phyloP scores from a whole-genome alignment of 2,888 invertebrate species.

The Ellobium chinense region DNA sequence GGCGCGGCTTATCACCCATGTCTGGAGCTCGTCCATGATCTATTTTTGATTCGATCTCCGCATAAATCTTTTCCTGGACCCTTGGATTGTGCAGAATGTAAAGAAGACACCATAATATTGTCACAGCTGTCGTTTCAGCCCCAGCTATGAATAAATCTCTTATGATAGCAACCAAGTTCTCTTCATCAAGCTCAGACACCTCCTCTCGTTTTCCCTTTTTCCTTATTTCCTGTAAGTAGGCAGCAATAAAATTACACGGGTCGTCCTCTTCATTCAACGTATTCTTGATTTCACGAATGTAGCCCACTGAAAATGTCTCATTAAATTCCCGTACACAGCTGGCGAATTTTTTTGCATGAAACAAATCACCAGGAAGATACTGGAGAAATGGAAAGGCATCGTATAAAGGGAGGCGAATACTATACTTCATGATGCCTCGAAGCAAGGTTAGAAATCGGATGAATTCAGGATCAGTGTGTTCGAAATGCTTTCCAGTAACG shows the following conservation, averaged over 20 bases:
- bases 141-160: neutral
- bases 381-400: neutral
- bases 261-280: neutral
- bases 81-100: neutral
- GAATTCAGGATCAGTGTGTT: slow-evolving; percentile 32
- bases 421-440: neutral
- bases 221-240: neutral
- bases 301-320: neutral
- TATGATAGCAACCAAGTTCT: neutral
- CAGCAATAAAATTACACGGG: neutral
- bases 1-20: slow-evolving; percentile 1
- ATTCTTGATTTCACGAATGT: neutral
- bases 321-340: neutral
- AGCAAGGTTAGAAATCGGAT: neutral
- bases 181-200: neutral
- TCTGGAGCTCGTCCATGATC: slow-evolving; percentile 7
- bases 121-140: neutral
- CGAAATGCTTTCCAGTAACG: slow-evolving; percentile 31
- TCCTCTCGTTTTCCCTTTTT: neutral
- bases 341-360: neutral
- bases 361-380: neutral
- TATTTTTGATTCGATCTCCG: slow-evolving; percentile 25
- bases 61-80: neutral
- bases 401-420: neutral
- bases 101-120: neutral